These are phyloP conservation scores for Sycobia sp. DNA, from an alignment of 1,140 invertebrate species.

Conservation along the genomic window DNA sequence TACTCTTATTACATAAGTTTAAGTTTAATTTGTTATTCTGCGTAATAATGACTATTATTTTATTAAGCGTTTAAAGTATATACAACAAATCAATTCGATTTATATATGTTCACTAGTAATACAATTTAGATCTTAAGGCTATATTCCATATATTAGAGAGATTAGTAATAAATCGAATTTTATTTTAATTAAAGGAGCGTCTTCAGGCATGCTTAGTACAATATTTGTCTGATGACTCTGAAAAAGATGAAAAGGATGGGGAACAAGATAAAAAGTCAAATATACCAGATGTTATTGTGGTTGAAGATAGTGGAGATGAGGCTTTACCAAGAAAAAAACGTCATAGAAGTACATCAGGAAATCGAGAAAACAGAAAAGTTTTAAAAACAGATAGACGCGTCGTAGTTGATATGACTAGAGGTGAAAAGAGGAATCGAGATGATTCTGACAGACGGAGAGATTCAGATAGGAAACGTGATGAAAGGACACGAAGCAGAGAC, in stretches of 20 bases:
- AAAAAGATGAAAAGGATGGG: conserved; percentile 44
- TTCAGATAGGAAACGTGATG: conserved; percentile 40
- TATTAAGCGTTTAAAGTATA: neutral
- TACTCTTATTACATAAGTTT: neutral
- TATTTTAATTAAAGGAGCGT: conserved; percentile 59
- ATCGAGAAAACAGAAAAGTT: conserved; percentile 51
- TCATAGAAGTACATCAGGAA: conserved; percentile 48
- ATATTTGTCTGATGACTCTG: conserved; percentile 58
- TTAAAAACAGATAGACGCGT: conserved; percentile 55
- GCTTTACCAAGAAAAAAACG: conserved; percentile 44
- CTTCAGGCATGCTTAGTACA: conserved; percentile 65
- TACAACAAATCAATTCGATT: too few relatives aligned
- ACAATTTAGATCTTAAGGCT: too few relatives aligned
- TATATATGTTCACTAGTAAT: too few relatives aligned
- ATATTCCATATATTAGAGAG: too few relatives aligned
- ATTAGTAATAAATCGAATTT: too few relatives aligned
- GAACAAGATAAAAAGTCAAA: conserved; percentile 41
- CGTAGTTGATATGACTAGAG: conserved; percentile 55
- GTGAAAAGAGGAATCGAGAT: conserved; percentile 46
- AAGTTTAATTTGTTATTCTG: neutral
- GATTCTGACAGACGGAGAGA: conserved; percentile 48
- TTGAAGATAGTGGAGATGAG: conserved; percentile 56
- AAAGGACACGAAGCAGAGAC: conserved; percentile 54
- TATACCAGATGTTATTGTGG: conserved; percentile 56
- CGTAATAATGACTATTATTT: neutral